phyloP scores from a whole-genome alignment of 2,888 invertebrate species.

The Labia minor region DNA sequence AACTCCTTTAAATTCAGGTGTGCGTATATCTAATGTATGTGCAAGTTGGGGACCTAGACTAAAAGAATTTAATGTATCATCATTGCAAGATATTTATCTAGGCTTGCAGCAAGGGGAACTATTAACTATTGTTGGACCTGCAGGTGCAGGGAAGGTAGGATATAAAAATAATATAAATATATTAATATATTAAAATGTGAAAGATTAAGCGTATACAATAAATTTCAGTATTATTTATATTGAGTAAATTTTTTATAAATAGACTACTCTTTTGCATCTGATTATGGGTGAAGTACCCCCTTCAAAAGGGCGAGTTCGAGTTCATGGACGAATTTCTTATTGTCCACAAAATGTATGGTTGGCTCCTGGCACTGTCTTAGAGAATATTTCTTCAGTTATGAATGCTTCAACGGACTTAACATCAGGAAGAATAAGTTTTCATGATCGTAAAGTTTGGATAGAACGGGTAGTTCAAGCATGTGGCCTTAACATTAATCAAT shows the following conservation, averaged over 20 bases:
- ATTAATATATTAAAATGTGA: neutral
- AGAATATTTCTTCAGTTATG: constrained; percentile 19
- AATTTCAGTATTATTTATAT: too few relatives aligned
- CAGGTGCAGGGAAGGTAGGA: constrained; percentile 20
- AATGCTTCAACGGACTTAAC: neutral
- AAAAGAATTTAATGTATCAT: neutral
- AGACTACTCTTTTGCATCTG: constrained; percentile 21
- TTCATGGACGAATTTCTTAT: constrained; percentile 20
- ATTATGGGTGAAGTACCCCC: constrained; percentile 21
- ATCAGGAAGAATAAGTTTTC: neutral
- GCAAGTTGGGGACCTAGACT: neutral
- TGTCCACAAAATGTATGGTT: constrained; percentile 20
- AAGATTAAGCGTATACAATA: too few relatives aligned
- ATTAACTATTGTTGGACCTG: constrained; percentile 19
- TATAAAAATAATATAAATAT: neutral
- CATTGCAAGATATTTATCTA: neutral
- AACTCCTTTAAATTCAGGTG: neutral
- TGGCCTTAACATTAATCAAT: neutral
- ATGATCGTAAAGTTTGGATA: neutral
- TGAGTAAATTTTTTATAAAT: neutral
- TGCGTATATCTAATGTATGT: neutral
- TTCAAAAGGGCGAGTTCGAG: constrained; percentile 18
- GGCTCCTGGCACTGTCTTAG: constrained; percentile 18
- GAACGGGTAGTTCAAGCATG: constrained; percentile 5
- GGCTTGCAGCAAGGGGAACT: constrained; percentile 21